Evolutionary conservation across 2,797 vertebrate species (phyloP), one percentile per base, ranked within the genome.

Genomic region (Megaceryle alcyon): DNA sequence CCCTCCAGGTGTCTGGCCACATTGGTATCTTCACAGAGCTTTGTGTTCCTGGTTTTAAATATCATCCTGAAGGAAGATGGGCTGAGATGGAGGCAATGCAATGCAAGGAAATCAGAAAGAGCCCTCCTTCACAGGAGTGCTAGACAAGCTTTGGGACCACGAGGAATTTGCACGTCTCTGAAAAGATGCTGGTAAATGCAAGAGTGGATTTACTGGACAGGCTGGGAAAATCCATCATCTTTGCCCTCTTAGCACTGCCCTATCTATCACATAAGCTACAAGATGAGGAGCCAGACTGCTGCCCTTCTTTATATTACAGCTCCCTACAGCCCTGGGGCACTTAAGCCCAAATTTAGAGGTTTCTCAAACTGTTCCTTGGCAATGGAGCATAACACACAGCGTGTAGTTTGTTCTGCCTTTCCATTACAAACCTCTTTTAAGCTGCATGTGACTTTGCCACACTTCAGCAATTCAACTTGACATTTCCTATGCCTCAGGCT

Each of bases 391-490:
- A 82, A 37, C 69, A 82, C 31, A 70, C 53, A 80, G 71, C 29
- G 1, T 28, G 79, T 35, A 61, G 64, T 33, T 94, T 68, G 79
- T 92, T 94, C 91, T 92, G 87, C 65, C 68, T 91, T 89, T 85
- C 92, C 76, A 89, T 79, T 82, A 72, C 69, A 83, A 89, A 51
- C 53, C 14, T 69, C 41, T 81, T 89, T 91, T 54, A 51, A 80
- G 60, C 46, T 65, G 29, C 43, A 17, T 63, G 89, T 49, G 91
- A 79, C 75, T 83, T 81, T 65, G 49, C 54, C 82, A 85, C 83
- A 72, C 65, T 94, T 89, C 41, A 87, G 79, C 64, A 54, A 60
- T 86, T 94, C 66, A 53, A 1, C 63, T 73, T 90, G 73, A 82
- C 64, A 57, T 92, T 92, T 94, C 56, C 88, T 79, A 41, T 28